Evolutionary conservation across 2,888 invertebrate species (phyloP).

Genomic region (Tolmerus cingulatus): DNA sequence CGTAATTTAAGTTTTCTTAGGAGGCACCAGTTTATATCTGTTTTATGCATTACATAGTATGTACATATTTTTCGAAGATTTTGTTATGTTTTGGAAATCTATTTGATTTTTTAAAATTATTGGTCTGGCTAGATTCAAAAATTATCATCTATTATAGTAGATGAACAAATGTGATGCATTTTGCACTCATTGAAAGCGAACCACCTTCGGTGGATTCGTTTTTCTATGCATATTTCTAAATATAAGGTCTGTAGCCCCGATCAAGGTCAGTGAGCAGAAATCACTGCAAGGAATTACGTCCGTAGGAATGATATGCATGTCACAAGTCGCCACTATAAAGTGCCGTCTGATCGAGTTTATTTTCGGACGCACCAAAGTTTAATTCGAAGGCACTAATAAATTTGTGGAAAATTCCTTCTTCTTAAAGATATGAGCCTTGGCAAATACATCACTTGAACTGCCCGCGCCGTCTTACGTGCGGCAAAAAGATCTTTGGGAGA

Average conservation of each 20-base stretch:
- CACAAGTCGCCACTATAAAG: neutral
- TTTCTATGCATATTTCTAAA: neutral
- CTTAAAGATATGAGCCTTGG: neutral
- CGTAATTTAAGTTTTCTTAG: no score
- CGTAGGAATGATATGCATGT: neutral
- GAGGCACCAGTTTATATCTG: no score
- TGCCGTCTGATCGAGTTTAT: neutral
- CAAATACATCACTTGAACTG: neutral
- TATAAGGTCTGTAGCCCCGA: neutral
- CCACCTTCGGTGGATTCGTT: neutral
- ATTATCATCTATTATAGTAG: neutral
- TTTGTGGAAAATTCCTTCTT: neutral
- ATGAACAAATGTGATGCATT: neutral
- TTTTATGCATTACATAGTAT: no score
- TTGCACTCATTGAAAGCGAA: neutral
- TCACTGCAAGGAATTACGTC: neutral
- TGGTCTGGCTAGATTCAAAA: neutral
- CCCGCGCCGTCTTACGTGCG: neutral
- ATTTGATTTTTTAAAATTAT: neutral
- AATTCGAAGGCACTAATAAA: neutral
- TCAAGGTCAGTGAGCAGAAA: neutral
- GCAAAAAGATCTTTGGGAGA: neutral
- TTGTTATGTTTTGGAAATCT: neutral
- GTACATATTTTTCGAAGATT: no score
- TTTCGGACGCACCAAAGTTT: neutral